Evolutionary conservation across 2,113 vertebrate species (phyloP).

Genomic region (Nansenia antarctica): DNA sequence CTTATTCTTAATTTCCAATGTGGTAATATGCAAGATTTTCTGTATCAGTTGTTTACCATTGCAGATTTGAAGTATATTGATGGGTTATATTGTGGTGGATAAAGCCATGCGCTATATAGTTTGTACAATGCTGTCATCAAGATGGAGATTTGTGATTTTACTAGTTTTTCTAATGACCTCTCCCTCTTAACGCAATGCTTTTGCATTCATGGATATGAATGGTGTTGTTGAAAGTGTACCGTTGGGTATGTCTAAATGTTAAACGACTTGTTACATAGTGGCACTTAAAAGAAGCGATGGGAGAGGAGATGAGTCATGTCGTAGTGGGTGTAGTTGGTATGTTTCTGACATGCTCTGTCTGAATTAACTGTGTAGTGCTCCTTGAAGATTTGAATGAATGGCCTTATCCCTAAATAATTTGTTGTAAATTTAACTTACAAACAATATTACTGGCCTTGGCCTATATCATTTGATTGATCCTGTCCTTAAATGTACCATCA

Average conservation of each 20-base stretch:
- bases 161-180: slow-evolving; percentile 20
- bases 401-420: slow-evolving; percentile 53
- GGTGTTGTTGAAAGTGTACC: slow-evolving; percentile 28
- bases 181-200: slow-evolving; percentile 24
- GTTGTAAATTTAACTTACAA: slow-evolving; percentile 26
- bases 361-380: slow-evolving; percentile 32
- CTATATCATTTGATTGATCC: slow-evolving; percentile 19
- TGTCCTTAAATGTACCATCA: slow-evolving; percentile 33
- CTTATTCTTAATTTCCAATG: background rate
- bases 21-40: background rate
- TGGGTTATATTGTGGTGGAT: background rate
- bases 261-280: background rate
- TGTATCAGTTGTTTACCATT: background rate
- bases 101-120: background rate
- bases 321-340: slow-evolving; percentile 8
- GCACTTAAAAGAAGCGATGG: slow-evolving; percentile 1
- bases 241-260: background rate
- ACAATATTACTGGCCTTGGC: background rate
- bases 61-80: background rate
- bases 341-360: slow-evolving; percentile 27
- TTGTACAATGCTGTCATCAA: background rate
- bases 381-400: slow-evolving; percentile 39
- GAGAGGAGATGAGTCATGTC: slow-evolving; percentile 18
- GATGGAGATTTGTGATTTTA: slow-evolving; percentile 25
- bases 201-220: slow-evolving; percentile 27